Evolutionary conservation across 2,797 vertebrate species (phyloP), one percentile per base, ranked within the genome.

Genomic region (Apogon talboti): DNA sequence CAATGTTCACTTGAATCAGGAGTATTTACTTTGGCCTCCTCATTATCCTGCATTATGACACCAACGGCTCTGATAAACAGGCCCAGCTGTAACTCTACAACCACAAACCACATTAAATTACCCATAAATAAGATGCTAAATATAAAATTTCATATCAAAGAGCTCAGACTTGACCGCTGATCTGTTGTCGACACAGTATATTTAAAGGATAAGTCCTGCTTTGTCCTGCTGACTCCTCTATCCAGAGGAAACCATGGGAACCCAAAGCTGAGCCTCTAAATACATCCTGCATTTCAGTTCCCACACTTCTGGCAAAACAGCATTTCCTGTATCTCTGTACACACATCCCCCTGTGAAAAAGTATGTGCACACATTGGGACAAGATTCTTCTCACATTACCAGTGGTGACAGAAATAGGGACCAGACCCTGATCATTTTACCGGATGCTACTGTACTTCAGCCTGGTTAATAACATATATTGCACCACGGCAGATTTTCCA

Each of bases 201-300:
- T 15, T 44, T 37, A 30, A 24, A 18, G 37, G 11, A 54, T 35
- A 19, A 51, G 45, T 49, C 45, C 53, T 12, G 11, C 16, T 47
- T 19, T 28, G 9, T 50, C 62, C 52, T 38, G 45, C 45, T 24
- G 15, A 33, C 45, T 53, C 37, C 63, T 28, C 28, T 42, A 18
- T 74, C 72, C 28, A 11, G 41, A 66, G 63, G 46, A 85, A 76
- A 74, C 66, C 58, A 76, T 73, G 56, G 64, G 73, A 83, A 73
- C 59, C 56, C 6, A 2, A n/a, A 69, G 54, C 28, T 47, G 58
- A 44, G 49, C 69, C 53, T 8, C 0, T 73, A 74, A 87, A 85
- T 52, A 78, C 63, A 60, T 79, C 72, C 81, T 83, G 81, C 70
- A 65, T 68, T 71, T 61, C 45, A 28, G 53, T 85, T 86, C 86